Percentiles rank a stretch among this genome's conserved stretches.
Conservation (phyloP, 1,140 invertebrate genomes). For the Hycleus cichorii region DNA sequence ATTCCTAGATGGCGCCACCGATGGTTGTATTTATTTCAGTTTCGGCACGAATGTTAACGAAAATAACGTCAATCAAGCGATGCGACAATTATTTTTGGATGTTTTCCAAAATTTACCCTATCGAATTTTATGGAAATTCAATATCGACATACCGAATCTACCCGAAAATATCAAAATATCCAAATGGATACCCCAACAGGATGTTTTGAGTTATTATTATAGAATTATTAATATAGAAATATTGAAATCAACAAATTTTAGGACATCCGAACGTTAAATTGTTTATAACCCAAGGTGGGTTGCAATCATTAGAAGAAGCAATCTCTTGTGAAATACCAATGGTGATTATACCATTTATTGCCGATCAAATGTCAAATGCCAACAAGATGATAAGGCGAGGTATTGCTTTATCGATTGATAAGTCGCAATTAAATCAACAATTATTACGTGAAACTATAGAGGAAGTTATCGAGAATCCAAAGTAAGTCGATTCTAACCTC, state of each 20-base stretch:
- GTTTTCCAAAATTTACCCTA: no score
- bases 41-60: neutral
- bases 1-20: neutral
- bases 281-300: constrained; percentile 51
- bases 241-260: constrained; percentile 18
- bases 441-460: constrained; percentile 24
- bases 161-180: constrained; percentile 43
- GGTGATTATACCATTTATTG: constrained; percentile 46
- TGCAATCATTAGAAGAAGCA: constrained; percentile 46
- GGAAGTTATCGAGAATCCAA: constrained; percentile 30
- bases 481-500: constrained; percentile 7
- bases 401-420: constrained; percentile 32
- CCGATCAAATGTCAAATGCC: constrained; percentile 46
- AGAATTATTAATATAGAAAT: constrained; percentile 5
- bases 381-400: constrained; percentile 35
- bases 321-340: constrained; percentile 47
- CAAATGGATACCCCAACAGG: constrained; percentile 54
- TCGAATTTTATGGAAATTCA: constrained; percentile 5
- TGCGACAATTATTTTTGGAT: no score
- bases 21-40: neutral
- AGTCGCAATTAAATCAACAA: constrained; percentile 29
- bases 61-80: no score
- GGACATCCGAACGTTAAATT: constrained; percentile 43
- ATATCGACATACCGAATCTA: neutral
- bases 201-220: constrained; percentile 43